Percentiles rank a stretch among this genome's conserved stretches.
These are phyloP conservation scores for Epirrhoe alternata DNA, from an alignment of 2,888 invertebrate genomes.

Conservation along the genomic window DNA sequence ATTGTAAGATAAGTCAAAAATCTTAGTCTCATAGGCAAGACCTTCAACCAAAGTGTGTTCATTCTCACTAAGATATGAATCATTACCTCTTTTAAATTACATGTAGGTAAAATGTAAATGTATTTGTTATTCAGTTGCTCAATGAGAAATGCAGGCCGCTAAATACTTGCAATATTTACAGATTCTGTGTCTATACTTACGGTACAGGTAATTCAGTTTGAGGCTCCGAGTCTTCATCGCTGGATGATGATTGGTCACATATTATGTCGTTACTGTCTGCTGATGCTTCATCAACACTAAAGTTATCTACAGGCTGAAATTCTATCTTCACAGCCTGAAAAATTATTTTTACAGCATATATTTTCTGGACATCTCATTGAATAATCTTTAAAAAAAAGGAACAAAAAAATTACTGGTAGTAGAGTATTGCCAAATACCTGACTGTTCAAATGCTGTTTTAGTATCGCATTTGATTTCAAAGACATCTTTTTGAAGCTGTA, in stretches of 20 bases:
- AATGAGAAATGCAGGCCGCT: not conserved
- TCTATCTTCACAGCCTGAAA: slow-evolving; percentile 38
- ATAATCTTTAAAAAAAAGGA: no score
- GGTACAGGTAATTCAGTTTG: slow-evolving; percentile 20
- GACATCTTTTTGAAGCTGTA: slow-evolving; percentile 79
- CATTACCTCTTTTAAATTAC: no score
- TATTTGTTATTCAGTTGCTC: not conserved
- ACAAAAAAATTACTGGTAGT: no score
- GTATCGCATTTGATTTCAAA: slow-evolving; percentile 70
- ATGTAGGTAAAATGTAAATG: no score
- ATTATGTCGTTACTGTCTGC: slow-evolving; percentile 39
- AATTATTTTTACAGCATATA: no score
- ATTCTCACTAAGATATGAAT: no score
- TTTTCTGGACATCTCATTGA: no score
- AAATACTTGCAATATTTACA: not conserved
- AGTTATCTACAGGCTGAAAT: slow-evolving; percentile 23
- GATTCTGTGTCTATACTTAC: slow-evolving; percentile 19
- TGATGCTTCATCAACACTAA: slow-evolving; percentile 41
- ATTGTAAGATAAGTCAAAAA: no score
- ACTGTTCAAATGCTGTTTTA: slow-evolving; percentile 65
- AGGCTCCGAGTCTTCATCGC: slow-evolving; percentile 33
- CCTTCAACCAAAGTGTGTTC: no score
- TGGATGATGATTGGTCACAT: slow-evolving; percentile 32
- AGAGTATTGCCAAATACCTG: slow-evolving; percentile 50
- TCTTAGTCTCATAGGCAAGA: no score